A percentile compares a stretch with the other conserved stretches of the same genome.
Conservation (phyloP, 64 coral and sea anemone genomes). For the Cladopsammia gracilis region DNA sequence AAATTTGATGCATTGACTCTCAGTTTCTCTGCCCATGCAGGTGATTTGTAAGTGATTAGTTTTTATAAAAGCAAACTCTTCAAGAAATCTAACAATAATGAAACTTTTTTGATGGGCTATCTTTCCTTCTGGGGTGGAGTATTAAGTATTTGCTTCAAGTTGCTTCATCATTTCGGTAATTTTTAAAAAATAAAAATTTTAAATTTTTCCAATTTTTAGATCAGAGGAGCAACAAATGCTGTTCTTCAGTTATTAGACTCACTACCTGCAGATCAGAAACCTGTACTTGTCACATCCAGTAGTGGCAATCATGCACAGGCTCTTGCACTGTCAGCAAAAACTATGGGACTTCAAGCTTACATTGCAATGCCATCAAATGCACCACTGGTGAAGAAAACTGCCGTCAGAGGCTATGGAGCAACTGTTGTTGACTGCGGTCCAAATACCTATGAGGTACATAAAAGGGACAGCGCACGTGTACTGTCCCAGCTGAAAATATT, state of each 20-base stretch:
- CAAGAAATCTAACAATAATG: too few relatives aligned
- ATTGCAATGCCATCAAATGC: conserved; percentile 95
- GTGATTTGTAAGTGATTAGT: too few relatives aligned
- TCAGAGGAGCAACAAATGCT: conserved; percentile 98
- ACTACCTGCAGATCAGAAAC: conserved; percentile 50
- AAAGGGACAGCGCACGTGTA: background rate
- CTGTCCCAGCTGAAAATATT: too few relatives aligned
- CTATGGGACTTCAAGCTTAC: conserved; percentile 76
- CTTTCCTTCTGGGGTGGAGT: too few relatives aligned
- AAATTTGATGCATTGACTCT: too few relatives aligned
- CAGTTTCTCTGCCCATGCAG: too few relatives aligned
- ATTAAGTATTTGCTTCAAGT: too few relatives aligned
- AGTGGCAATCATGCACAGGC: conserved; percentile 98
- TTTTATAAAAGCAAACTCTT: too few relatives aligned
- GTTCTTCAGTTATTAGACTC: conserved; percentile 69
- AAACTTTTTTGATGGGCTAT: too few relatives aligned
- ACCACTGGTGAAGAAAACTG: conserved; percentile 88
- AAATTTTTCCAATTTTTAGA: conserved; percentile 53
- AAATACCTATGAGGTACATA: background rate
- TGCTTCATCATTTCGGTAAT: too few relatives aligned
- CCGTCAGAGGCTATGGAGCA: conserved; percentile 92
- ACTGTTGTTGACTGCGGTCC: conserved; percentile 87
- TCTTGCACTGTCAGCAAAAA: conserved; percentile 87
- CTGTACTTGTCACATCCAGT: conserved; percentile 87
- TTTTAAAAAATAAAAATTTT: background rate